phyloP scores from a whole-genome alignment of 2,888 invertebrate species.

The Ethmia dodecea region DNA sequence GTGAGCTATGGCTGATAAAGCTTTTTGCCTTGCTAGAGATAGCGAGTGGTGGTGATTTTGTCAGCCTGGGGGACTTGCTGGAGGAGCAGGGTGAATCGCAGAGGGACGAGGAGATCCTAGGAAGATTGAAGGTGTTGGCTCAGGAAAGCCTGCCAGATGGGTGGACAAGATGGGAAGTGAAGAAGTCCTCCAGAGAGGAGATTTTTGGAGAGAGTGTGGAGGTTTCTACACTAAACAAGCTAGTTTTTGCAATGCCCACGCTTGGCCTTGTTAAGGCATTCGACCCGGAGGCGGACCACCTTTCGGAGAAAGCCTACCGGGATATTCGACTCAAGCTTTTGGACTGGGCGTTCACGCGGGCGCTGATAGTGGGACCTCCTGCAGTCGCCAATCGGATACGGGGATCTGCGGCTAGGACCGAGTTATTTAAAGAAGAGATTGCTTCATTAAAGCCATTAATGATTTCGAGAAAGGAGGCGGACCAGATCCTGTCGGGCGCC shows the following conservation, averaged over 20 bases:
- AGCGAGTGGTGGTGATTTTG: background rate
- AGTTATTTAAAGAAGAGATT: background rate
- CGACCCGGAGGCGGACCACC: background rate
- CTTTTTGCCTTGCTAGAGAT: too few relatives aligned
- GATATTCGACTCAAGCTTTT: background rate
- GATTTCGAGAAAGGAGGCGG: background rate
- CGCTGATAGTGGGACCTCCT: background rate
- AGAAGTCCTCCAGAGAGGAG: background rate
- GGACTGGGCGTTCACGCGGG: conserved; percentile 2
- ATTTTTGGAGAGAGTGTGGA: conserved; percentile 1
- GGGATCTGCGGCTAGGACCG: conserved; percentile 1
- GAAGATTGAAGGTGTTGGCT: background rate
- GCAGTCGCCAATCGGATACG: background rate
- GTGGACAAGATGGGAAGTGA: conserved; percentile 1
- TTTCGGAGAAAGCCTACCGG: background rate
- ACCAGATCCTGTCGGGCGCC: background rate
- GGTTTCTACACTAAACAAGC: background rate
- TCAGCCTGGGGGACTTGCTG: background rate
- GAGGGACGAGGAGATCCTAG: background rate
- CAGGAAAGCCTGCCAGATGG: conserved; percentile 2
- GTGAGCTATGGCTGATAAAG: too few relatives aligned
- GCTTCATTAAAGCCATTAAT: background rate
- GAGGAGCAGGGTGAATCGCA: background rate
- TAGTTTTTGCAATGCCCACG: conserved; percentile 2
- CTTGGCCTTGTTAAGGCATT: background rate